phyloP scores from a whole-genome alignment of 2,113 vertebrate species.

The Morphnarchus princeps region DNA sequence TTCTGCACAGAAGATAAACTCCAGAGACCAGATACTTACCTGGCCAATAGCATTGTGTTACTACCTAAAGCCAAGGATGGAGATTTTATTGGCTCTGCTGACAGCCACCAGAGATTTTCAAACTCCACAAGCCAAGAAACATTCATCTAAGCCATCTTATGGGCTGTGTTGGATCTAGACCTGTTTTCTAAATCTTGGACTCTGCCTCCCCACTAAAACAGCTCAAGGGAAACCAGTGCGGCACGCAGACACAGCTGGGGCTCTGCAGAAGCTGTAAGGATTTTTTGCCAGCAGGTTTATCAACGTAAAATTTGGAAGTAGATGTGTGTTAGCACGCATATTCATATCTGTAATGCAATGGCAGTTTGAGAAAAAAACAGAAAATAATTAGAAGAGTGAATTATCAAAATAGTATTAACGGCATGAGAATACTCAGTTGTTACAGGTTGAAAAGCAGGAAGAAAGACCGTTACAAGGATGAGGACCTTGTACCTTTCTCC shows the following conservation, averaged over 20 bases:
- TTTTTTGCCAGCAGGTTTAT: neutral
- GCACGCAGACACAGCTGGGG: neutral
- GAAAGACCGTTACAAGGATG: neutral
- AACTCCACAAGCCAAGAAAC: neutral
- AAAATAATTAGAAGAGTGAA: neutral
- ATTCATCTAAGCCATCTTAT: neutral
- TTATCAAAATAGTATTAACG: neutral
- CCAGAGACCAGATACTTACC: neutral
- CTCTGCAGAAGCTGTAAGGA: neutral
- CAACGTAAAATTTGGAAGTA: neutral
- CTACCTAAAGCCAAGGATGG: neutral
- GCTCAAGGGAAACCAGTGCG: neutral
- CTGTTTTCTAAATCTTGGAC: slow-evolving; percentile 2
- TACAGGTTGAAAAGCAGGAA: neutral
- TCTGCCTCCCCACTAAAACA: neutral
- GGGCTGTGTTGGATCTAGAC: neutral
- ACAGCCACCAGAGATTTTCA: slow-evolving; percentile 16
- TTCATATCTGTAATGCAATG: neutral
- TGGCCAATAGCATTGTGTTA: neutral
- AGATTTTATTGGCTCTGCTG: slow-evolving; percentile 2
- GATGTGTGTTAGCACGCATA: too few relatives aligned
- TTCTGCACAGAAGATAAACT: neutral
- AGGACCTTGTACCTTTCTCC: neutral
- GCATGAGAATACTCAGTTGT: neutral
- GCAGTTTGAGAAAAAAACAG: neutral